A percentile compares a stretch with the other conserved stretches of the same genome.
These are phyloP conservation scores for Stenodera caucasica DNA, from an alignment of 2,888 invertebrate species.

Conservation along the genomic window DNA sequence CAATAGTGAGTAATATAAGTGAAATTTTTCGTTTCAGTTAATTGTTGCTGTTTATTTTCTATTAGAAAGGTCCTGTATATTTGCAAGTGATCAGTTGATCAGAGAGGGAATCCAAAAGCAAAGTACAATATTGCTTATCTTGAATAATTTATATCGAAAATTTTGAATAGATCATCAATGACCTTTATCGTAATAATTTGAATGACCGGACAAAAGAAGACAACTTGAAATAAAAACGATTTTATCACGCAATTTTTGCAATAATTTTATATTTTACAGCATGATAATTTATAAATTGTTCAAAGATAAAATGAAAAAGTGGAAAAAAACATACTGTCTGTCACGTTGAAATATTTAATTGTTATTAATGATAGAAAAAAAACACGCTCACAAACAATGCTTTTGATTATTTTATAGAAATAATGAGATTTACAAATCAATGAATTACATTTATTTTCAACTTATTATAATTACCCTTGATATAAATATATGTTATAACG, in stretches of 20 bases:
- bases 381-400: not conserved
- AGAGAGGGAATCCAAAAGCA: constrained; percentile 2
- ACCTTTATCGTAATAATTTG: not conserved
- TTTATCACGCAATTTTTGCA: not conserved
- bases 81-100: too few species aligned
- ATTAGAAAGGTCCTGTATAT: too few species aligned
- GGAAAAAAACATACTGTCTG: too few species aligned
- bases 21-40: too few species aligned
- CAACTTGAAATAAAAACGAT: not conserved
- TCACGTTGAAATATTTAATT: not conserved
- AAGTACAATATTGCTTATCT: not conserved
- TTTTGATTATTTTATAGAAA: not conserved
- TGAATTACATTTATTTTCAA: not conserved
- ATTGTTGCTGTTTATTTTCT: too few species aligned
- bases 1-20: too few species aligned
- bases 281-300: not conserved
- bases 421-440: not conserved
- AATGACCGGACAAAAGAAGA: not conserved
- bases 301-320: too few species aligned
- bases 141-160: too few species aligned
- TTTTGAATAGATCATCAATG: not conserved
- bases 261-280: not conserved
- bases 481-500: too few species aligned
- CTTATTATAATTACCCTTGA: too few species aligned
- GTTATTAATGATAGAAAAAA: not conserved